These are phyloP conservation scores for Cephus spinipes DNA, from an alignment of 2,888 invertebrate species.

Conservation along the genomic window DNA sequence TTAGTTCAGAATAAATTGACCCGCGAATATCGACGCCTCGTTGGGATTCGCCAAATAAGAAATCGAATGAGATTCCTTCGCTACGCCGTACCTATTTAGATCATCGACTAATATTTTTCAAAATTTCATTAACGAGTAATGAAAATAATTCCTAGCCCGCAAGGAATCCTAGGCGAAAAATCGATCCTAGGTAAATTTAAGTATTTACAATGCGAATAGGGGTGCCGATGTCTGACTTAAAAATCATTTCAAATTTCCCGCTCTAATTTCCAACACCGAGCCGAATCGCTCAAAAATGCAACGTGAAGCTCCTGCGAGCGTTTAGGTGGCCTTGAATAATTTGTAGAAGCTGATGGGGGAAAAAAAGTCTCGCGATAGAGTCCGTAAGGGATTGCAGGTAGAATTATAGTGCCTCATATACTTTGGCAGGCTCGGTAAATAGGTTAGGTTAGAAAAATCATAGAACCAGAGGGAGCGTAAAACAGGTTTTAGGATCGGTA, in stretches of 20 bases:
- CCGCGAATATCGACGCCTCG: not conserved
- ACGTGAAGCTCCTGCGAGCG: not conserved
- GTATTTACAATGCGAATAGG: no score
- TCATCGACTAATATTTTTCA: not conserved
- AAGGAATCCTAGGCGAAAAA: no score
- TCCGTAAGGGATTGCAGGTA: not conserved
- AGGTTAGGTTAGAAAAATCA: not conserved
- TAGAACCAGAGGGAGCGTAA: not conserved
- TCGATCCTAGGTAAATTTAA: not conserved
- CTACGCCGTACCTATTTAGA: not conserved
- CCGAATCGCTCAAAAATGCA: not conserved
- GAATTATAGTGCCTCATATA: not conserved
- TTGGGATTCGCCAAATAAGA: not conserved
- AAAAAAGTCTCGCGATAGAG: not conserved
- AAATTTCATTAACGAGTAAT: not conserved
- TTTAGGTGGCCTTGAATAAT: not conserved
- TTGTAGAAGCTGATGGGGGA: not conserved
- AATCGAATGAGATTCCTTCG: not conserved
- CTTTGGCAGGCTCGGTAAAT: not conserved
- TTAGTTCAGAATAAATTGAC: not conserved
- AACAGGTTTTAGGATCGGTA: constrained; percentile 6
- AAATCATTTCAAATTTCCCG: not conserved
- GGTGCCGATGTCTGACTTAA: not conserved
- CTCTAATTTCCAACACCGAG: not conserved
- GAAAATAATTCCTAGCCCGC: not conserved